Base-by-base conservation (phyloP, 1,140 invertebrate genomes). In the Octopus bimaculoides region DNA sequence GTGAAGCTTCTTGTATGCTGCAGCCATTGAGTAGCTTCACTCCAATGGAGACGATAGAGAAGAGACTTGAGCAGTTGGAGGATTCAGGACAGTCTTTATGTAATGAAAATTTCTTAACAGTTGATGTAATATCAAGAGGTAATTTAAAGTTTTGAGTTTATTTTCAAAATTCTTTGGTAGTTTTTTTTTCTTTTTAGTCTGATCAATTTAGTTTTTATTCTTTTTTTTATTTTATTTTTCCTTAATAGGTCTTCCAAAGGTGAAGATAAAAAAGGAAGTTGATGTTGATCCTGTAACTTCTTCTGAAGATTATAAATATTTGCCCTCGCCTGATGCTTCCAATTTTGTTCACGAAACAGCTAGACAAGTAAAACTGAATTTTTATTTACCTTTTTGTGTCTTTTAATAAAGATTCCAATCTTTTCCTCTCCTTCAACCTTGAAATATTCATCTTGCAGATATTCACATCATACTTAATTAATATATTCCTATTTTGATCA, bases 111-210 rank as follows among this genome's bases (percentile, higher is more conserved):
- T 83, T 83, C 56, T 81, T 82, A 17, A 83, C 84, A 41, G 71
- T 85, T 10, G 84, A 85, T 81, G 82, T 85, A 17, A 54, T 83
- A 26, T 80, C 80, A 20, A 75, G 41, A 73, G 82, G 84, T 85
- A 81, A 78, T 54, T 81, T n/a, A 53, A 7, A 10, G 73, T 55
- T 5, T 20, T 14, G 5, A 54, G 26, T 9, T 54, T 54, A 5
- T 14, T 55, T 20, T 4, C 17, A 54, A 8, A 9, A 12, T 77
- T 41, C 52, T 78, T 20, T 26, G 69, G 52, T 66, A 17, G 5
- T 54, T 53, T 52, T 53, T 76, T 78, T 20, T 41, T 7, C 54
- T 17, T 9, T 5, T 69, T 6, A 12, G 52, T 77, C 6, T 10
- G 17, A 69, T 52, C 54, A 9, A 6, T 54, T 10, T 17, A 14